Evolutionary conservation across 2,888 invertebrate species (phyloP), one percentile per base, ranked within the genome.

Genomic region (Pandemis cinnamomeana): DNA sequence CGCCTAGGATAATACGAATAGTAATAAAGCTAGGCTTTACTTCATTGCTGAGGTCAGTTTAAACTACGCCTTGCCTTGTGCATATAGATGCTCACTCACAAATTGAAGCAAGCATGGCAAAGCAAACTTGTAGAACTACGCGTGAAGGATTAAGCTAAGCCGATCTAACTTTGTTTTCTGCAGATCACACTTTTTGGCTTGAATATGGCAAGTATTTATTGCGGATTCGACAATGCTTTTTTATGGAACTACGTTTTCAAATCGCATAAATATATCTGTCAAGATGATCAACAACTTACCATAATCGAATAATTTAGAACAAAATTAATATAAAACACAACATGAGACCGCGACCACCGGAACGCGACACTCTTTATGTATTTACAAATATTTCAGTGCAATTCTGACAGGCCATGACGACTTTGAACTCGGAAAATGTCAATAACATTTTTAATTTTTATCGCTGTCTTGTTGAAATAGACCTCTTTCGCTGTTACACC

Each of bases 321-420:
- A 89, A 89, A 90, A 90, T 84, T 77, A 82, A 86, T 82, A 87
- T 79, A 86, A 89, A 89, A 83, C 78, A 79, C 77, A 84, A 82
- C 80, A 84, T 67, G 78, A 79, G 75, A 78, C 82, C 86, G 83
- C 84, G 86, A 84, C 87, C 86, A 87, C 86, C 71, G 76, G 77
- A 79, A 79, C 82, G 80, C 77, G 83, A 83, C 27, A 83, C 82
- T 81, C 76, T 83, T 51, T 87, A 86, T 67, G 83, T 89, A 86
- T 90, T 90, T 88, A 87, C 81, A 87, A 89, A 89, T 89, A 89
- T 89, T 90, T 89, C 86, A 86, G 85, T 90, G 84, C 82, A 83
- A 88, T 90, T 91, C 88, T 92, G 93, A 92, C 91, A 87, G 85
- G 87, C 86, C 88, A 89, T 91, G 91, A 88, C 89, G 88, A 83